Evolutionary conservation across 2,113 vertebrate genomes (phyloP), one percentile per base, ranked within the genome.

Genomic region (Ceyx margarethae): DNA sequence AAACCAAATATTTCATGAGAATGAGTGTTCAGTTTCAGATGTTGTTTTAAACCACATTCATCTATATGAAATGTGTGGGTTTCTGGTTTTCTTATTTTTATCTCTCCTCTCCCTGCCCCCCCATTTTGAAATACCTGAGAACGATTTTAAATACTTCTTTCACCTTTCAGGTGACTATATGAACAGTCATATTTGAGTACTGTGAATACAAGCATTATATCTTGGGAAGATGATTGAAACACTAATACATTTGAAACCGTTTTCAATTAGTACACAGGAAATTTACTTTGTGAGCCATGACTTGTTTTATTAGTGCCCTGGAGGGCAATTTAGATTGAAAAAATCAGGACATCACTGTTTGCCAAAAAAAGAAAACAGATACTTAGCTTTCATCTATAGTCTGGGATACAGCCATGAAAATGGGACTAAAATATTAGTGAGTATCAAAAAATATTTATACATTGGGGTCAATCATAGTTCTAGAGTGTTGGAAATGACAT

Each of bases 211-310:
- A 54, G 60, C n/a, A 92, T 72, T 58, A 95, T 67, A 66, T 91
- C 61, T 95, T 87, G 46, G 77, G 25, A 85, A 76, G 81, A 92
- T 94, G 64, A 94, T 94, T 78, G 81, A 95, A 96, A 56, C 57
- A 11, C 93, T 94, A 90, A 96, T 88, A 95, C 90, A 95, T 95
- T 93, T 94, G 77, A 83, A 96, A 93, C 83, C 71, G 72, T 94
- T 92, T 96, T 96, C 95, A 97, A 92, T 95, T 95, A 95, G 76
- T 91, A 93, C 87, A 88, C 85, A 96, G 91, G 93, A 97, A 97
- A 97, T 96, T 96, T 90, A 96, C 91, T 96, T 96, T 95, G 65
- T 95, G 91, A 96, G 90, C 75, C 50, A 93, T 93, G 83, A 89
- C 88, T 96, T 66, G 61, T 95, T 96, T 95, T 95, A 96, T 89